Evolutionary conservation across 2,797 vertebrate genomes (phyloP).

Genomic region (Forpus xanthops): DNA sequence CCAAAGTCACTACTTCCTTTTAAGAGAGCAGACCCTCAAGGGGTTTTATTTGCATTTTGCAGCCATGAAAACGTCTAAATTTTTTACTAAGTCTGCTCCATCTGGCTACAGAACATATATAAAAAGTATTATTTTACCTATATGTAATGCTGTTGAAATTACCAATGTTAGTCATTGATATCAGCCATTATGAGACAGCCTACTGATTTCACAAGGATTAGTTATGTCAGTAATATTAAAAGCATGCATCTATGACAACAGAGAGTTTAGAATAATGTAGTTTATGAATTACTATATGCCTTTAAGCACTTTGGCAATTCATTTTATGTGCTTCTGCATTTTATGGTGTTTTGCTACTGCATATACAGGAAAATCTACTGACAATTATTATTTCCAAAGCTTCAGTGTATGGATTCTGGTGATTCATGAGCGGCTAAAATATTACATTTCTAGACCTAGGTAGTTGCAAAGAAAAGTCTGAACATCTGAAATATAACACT

Average conservation of each 20-base stretch:
- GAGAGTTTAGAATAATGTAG: background rate
- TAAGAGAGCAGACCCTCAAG: background rate
- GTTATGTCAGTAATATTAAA: background rate
- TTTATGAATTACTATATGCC: background rate
- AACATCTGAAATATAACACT: background rate
- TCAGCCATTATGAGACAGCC: background rate
- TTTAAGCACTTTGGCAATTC: background rate
- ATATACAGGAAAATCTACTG: background rate
- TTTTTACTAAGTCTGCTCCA: background rate
- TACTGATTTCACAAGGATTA: background rate
- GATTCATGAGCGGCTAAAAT: background rate
- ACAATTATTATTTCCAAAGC: background rate
- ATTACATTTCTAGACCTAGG: background rate
- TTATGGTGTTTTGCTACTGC: background rate
- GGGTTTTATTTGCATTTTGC: background rate
- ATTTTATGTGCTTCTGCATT: background rate
- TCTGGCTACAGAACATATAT: background rate
- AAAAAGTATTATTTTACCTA: background rate
- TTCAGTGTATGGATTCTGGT: background rate
- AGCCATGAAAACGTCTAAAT: background rate
- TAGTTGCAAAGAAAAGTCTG: background rate
- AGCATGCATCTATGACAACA: background rate
- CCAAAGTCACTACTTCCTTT: background rate
- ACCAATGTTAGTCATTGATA: background rate
- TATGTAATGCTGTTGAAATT: background rate